These are phyloP conservation scores for Pristionchus mayeri DNA, from an alignment of 2,888 invertebrate species.

Conservation along the genomic window DNA sequence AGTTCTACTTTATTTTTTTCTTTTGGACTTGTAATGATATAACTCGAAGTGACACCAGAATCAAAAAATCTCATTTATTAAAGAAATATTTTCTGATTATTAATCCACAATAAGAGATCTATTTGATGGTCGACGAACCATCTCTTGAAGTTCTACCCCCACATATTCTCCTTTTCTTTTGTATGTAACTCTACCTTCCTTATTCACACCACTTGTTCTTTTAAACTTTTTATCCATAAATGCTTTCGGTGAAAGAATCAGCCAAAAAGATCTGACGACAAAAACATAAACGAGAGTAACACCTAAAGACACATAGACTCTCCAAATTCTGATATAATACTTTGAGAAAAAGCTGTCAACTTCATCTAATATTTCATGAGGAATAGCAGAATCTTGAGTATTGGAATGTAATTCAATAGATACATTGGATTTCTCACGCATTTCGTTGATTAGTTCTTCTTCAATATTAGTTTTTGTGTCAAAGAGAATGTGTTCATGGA, in stretches of 20 bases:
- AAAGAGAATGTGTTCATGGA: conserved; percentile 55
- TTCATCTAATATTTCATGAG: conserved; percentile 30
- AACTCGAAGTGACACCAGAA: conserved; percentile 50
- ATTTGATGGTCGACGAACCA: too few relatives aligned
- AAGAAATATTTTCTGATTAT: neutral
- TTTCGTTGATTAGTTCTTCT: conserved; percentile 55
- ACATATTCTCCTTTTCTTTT: neutral
- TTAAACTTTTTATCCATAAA: neutral
- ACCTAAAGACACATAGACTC: conserved; percentile 58
- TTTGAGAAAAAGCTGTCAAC: conserved; percentile 52
- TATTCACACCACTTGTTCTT: neutral
- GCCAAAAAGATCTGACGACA: conserved; percentile 56
- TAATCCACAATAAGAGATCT: conserved; percentile 46
- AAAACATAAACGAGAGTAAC: conserved; percentile 57
- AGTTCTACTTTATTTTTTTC: conserved; percentile 54
- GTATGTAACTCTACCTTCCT: neutral
- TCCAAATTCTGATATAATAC: conserved; percentile 56
- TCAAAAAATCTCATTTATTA: conserved; percentile 51
- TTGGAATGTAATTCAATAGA: conserved; percentile 53
- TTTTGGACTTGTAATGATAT: conserved; percentile 51
- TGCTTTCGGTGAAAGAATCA: conserved; percentile 46
- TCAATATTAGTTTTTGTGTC: conserved; percentile 55
- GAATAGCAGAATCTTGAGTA: conserved; percentile 49
- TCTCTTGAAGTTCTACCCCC: too few relatives aligned
- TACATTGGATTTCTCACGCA: conserved; percentile 57